A percentile compares a stretch with the other conserved stretches of the same genome.
These are phyloP conservation scores for Beaufortia kweichowensis DNA, from an alignment of 2,113 vertebrate genomes.

Conservation along the genomic window DNA sequence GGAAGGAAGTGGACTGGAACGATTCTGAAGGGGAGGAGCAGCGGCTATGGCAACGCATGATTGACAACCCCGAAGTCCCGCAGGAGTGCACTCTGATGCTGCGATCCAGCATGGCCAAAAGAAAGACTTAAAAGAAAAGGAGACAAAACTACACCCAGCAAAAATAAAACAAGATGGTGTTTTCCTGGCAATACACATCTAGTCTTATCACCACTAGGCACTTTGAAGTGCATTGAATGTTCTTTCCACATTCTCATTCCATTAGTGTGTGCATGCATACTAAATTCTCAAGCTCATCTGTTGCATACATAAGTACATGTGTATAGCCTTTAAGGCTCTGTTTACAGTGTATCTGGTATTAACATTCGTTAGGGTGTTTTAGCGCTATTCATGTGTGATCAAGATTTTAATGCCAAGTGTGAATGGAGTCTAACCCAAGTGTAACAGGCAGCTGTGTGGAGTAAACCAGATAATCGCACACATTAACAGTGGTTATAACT, in stretches of 20 bases:
- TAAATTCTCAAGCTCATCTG: neutral
- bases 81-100: slow-evolving; percentile 92
- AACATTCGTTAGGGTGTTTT: too few relatives aligned
- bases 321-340: neutral
- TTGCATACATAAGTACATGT: neutral
- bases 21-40: slow-evolving; percentile 92
- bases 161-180: neutral
- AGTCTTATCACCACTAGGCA: slow-evolving; percentile 26
- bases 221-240: slow-evolving; percentile 41
- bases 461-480: too few relatives aligned
- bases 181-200: slow-evolving; percentile 47
- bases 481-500: too few relatives aligned
- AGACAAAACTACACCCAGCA: neutral
- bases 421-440: neutral
- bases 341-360: neutral
- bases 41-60: slow-evolving; percentile 91
- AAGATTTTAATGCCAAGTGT: too few relatives aligned
- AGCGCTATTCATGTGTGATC: too few relatives aligned
- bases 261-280: neutral
- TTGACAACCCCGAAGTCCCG: slow-evolving; percentile 83
- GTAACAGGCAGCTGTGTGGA: too few relatives aligned
- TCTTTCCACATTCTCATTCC: slow-evolving; percentile 5
- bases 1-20: slow-evolving; percentile 93
- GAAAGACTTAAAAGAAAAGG: slow-evolving; percentile 62
- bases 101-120: slow-evolving; percentile 88